Evolutionary conservation across 2,797 vertebrate genomes (phyloP).

Genomic region (Percopsis omiscomaycus): DNA sequence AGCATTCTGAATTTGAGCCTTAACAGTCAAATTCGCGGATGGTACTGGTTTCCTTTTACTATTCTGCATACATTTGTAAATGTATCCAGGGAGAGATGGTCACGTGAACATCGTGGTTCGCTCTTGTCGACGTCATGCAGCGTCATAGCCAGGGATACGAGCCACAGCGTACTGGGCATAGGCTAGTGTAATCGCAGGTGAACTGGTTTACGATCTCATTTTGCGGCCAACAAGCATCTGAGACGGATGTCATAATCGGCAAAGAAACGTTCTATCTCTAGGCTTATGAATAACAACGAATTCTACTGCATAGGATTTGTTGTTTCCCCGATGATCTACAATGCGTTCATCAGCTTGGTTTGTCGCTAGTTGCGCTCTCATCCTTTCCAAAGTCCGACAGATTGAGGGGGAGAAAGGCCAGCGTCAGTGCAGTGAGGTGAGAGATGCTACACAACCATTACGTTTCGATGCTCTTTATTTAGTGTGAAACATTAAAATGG

Average conservation of each 20-base stretch:
- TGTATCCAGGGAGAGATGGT: too few relatives aligned
- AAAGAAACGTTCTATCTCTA: neutral
- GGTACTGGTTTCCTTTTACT: too few relatives aligned
- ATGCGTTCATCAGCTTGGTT: conserved; percentile 62
- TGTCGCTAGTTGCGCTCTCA: conserved; percentile 61
- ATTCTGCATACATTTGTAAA: too few relatives aligned
- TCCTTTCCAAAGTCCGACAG: conserved; percentile 56
- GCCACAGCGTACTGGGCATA: conserved; percentile 14
- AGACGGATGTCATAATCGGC: conserved; percentile 22
- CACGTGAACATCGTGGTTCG: too few relatives aligned
- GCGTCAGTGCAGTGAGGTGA: conserved; percentile 77
- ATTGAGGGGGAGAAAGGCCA: conserved; percentile 52
- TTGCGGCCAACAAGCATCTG: conserved; percentile 10
- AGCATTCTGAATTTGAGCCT: too few relatives aligned
- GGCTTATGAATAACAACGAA: conserved; percentile 2
- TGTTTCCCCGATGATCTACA: conserved; percentile 33
- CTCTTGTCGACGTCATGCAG: too few relatives aligned
- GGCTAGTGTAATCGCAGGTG: conserved; percentile 68
- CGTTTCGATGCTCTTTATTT: neutral
- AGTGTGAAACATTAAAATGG: neutral
- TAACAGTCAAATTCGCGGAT: too few relatives aligned
- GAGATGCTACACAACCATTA: conserved; percentile 22
- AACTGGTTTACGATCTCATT: conserved; percentile 34
- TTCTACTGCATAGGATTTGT: neutral
- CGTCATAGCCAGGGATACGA: neutral